Evolutionary conservation across 2,797 vertebrate species (phyloP).

Genomic region (Eulemur albifrons): DNA sequence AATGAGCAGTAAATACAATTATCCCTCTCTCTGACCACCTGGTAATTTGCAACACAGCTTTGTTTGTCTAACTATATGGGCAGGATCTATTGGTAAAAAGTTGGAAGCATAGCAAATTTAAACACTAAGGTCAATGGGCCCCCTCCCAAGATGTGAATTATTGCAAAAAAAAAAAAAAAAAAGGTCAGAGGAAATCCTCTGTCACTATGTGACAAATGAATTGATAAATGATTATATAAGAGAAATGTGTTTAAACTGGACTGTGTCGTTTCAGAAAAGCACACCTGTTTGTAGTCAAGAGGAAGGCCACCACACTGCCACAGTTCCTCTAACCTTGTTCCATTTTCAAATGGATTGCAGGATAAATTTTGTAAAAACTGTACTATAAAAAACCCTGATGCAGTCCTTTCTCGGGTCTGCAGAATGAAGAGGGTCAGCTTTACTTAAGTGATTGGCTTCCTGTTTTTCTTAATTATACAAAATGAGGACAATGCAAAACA

Average conservation of each 20-base stretch:
- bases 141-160: neutral
- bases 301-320: conserved; percentile 3
- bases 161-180: neutral
- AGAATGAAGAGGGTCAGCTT: conserved; percentile 79
- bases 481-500: conserved; percentile 85
- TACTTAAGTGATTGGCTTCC: conserved; percentile 82
- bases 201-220: neutral
- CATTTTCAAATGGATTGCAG: conserved; percentile 60
- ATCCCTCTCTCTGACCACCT: too few relatives aligned
- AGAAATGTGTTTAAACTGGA: neutral
- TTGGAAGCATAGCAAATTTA: neutral
- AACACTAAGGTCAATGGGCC: neutral
- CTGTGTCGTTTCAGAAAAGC: conserved; percentile 36
- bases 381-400: conserved; percentile 69
- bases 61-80: neutral
- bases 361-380: conserved; percentile 62
- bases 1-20: neutral
- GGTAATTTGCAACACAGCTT: neutral
- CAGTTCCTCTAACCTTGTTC: conserved; percentile 60
- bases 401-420: conserved; percentile 58
- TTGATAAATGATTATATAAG: conserved; percentile 28
- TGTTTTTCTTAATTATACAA: conserved; percentile 86
- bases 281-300: conserved; percentile 58
- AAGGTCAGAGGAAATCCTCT: conserved; percentile 56
- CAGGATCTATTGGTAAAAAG: neutral